phyloP scores from a whole-genome alignment of 2,113 vertebrate species.

The Mola mola region DNA sequence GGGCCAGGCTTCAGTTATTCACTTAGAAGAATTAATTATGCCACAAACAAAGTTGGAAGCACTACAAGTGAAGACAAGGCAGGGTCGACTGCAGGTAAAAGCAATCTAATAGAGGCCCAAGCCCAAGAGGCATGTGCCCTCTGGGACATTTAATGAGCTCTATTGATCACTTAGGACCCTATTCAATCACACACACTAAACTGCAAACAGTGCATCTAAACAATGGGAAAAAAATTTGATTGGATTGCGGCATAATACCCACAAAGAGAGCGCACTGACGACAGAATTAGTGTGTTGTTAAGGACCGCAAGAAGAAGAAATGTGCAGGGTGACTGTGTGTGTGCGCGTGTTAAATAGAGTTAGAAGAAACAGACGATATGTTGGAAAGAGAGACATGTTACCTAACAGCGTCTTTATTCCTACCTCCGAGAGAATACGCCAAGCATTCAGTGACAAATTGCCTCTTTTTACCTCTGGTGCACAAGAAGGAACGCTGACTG shows the following conservation, averaged over 20 bases:
- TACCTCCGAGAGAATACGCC: slow-evolving; percentile 54
- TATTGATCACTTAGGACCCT: slow-evolving; percentile 73
- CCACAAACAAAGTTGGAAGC: slow-evolving; percentile 55
- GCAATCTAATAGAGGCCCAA: slow-evolving; percentile 45
- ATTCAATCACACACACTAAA: slow-evolving; percentile 72
- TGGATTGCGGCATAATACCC: slow-evolving; percentile 45
- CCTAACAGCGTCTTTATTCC: slow-evolving; percentile 49
- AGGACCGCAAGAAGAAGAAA: slow-evolving; percentile 40
- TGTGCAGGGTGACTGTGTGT: slow-evolving; percentile 11
- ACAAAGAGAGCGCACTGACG: slow-evolving; percentile 35
- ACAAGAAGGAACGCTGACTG: slow-evolving; percentile 43
- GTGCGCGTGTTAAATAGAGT: slow-evolving; percentile 28
- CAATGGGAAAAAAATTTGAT: slow-evolving; percentile 24
- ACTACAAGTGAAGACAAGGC: slow-evolving; percentile 43
- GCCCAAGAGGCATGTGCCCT: slow-evolving; percentile 53
- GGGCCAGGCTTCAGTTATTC: slow-evolving; percentile 28
- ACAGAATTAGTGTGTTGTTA: slow-evolving; percentile 51
- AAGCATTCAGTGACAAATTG: slow-evolving; percentile 57
- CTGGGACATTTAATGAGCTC: slow-evolving; percentile 70
- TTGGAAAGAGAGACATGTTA: slow-evolving; percentile 51
- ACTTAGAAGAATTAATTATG: slow-evolving; percentile 55
- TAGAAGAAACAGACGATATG: slow-evolving; percentile 44
- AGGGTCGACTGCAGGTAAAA: slow-evolving; percentile 54
- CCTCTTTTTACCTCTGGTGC: slow-evolving; percentile 45
- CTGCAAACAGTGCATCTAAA: slow-evolving; percentile 53